These are phyloP conservation scores for Stichopus horrens DNA, from an alignment of 53 echinoderm and acorn worm species.

Conservation along the genomic window DNA sequence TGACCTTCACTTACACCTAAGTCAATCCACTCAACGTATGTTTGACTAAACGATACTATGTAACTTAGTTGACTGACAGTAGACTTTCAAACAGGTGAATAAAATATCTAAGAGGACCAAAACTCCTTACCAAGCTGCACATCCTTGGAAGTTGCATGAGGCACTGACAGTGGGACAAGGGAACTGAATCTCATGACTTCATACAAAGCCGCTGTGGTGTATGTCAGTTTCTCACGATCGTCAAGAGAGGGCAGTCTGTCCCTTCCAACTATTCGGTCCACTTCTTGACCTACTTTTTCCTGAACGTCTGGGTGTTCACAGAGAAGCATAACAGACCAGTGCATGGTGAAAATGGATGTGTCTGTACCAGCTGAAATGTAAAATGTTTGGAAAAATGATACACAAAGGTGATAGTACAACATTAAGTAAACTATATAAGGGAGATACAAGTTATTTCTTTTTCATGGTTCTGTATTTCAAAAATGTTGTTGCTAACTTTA, in stretches of 20 bases:
- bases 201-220: constrained; percentile 58
- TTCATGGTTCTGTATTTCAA: too few relatives aligned
- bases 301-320: constrained; percentile 60
- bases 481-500: too few relatives aligned
- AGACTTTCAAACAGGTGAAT: too few relatives aligned
- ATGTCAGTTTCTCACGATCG: constrained; percentile 53
- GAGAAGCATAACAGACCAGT: constrained; percentile 55
- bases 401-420: too few relatives aligned
- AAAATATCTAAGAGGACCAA: too few relatives aligned
- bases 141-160: constrained; percentile 52
- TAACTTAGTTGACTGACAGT: too few relatives aligned
- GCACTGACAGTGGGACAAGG: constrained; percentile 51
- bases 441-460: too few relatives aligned
- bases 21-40: too few relatives aligned
- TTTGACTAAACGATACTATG: too few relatives aligned
- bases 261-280: constrained; percentile 63
- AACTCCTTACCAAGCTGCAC: constrained; percentile 47
- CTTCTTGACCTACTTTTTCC: constrained; percentile 58
- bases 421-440: too few relatives aligned
- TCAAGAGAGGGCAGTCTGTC: constrained; percentile 56
- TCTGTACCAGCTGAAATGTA: constrained; percentile 57
- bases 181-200: constrained; percentile 56
- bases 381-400: too few relatives aligned
- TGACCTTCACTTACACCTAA: too few relatives aligned
- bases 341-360: constrained; percentile 59